These are phyloP conservation scores for Oncorhynchus masou DNA, from an alignment of 2,113 vertebrate species.

Conservation along the genomic window DNA sequence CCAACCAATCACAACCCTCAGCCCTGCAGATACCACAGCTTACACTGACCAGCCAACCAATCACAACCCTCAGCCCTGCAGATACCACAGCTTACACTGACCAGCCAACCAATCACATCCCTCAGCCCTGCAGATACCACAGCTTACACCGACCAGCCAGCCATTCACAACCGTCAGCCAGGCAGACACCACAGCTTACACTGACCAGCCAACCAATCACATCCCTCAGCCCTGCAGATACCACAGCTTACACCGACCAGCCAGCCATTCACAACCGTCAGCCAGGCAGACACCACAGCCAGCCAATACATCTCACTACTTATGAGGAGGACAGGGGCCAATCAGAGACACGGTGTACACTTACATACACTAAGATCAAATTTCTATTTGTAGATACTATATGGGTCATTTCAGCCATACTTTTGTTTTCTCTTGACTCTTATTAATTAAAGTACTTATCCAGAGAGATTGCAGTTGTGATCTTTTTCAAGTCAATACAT, in stretches of 20 bases:
- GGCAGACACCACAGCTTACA: neutral
- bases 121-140: neutral
- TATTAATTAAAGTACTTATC: neutral
- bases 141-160: neutral
- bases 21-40: neutral
- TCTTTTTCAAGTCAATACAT: neutral
- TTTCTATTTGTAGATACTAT: neutral
- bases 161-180: neutral
- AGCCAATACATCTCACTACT: neutral
- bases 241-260: neutral
- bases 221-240: neutral
- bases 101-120: neutral
- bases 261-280: neutral
- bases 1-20: slow-evolving; percentile 2
- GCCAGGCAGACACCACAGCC: neutral
- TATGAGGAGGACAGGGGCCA: neutral
- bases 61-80: neutral
- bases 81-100: neutral
- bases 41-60: neutral
- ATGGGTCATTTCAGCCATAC: neutral
- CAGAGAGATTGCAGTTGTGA: neutral
- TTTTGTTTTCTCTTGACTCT: neutral
- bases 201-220: neutral
- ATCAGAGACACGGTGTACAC: neutral
- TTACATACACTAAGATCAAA: neutral